phyloP scores from a whole-genome alignment of 2,888 invertebrate species.

The Lasioglossum morio region DNA sequence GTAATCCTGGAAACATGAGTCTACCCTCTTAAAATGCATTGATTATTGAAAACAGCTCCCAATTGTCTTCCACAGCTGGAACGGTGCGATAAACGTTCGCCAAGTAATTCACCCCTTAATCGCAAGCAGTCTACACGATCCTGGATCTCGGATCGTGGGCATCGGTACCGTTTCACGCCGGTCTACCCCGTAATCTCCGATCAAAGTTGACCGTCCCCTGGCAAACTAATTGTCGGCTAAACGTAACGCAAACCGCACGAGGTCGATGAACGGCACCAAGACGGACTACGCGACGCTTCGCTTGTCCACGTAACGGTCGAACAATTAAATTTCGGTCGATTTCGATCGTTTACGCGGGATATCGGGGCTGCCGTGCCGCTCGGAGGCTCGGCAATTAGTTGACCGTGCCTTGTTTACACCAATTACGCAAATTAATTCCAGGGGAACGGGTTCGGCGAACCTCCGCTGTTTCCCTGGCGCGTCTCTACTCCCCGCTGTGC shows the following conservation, averaged over 20 bases:
- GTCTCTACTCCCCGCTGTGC: background rate
- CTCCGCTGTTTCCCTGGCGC: background rate
- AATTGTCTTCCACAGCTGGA: background rate
- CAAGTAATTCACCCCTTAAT: background rate
- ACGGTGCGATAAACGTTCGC: background rate
- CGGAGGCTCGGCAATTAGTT: slow-evolving; percentile 32
- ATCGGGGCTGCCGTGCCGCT: slow-evolving; percentile 2
- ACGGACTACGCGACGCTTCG: background rate
- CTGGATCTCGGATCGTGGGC: background rate
- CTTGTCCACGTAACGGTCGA: slow-evolving; percentile 14
- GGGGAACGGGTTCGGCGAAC: slow-evolving; percentile 14
- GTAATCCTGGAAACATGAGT: too few species aligned
- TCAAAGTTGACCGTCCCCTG: background rate
- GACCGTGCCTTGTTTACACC: slow-evolving; percentile 28
- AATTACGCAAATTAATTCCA: slow-evolving; percentile 46
- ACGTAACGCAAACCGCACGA: background rate
- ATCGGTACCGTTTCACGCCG: background rate
- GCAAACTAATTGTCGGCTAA: slow-evolving; percentile 5
- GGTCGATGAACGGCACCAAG: background rate
- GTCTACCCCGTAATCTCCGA: background rate
- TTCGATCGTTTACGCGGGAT: slow-evolving; percentile 35
- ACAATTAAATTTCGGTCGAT: slow-evolving; percentile 38
- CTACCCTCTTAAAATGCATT: too few species aligned
- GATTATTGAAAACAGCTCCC: too few species aligned
- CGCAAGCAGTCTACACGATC: background rate